These are phyloP conservation scores for Drosophila mettleri DNA, from an alignment of 2,888 invertebrate genomes.

Conservation along the genomic window DNA sequence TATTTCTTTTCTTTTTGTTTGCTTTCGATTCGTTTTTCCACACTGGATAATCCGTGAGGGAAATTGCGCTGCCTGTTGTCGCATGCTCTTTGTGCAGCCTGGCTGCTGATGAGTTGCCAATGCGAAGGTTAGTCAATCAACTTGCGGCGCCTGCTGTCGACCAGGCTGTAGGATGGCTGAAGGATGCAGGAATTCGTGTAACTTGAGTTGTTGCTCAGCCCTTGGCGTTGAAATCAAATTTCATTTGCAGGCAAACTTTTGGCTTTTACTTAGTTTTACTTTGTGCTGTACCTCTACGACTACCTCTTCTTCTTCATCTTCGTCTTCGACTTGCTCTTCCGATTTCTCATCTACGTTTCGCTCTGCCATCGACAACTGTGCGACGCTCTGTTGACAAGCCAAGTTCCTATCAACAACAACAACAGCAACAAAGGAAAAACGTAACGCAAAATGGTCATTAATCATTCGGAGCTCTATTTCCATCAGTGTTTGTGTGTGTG, in stretches of 20 bases:
- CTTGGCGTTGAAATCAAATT: slow-evolving; percentile 76
- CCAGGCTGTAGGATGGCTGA: slow-evolving; percentile 6
- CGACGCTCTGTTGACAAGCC: slow-evolving; percentile 57
- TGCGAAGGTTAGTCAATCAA: slow-evolving; percentile 77
- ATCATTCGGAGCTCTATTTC: slow-evolving; percentile 71
- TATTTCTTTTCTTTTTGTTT: slow-evolving; percentile 12
- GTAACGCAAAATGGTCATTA: slow-evolving; percentile 76
- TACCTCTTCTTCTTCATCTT: slow-evolving; percentile 2
- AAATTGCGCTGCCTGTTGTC: slow-evolving; percentile 60
- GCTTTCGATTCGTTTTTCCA: slow-evolving; percentile 16
- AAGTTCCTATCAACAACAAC: slow-evolving; percentile 61
- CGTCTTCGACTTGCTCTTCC: slow-evolving; percentile 8
- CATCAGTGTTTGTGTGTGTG: slow-evolving; percentile 24
- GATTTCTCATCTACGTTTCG: slow-evolving; percentile 5
- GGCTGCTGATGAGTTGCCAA: slow-evolving; percentile 59
- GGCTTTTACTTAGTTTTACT: slow-evolving; percentile 78
- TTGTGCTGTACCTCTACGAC: slow-evolving; percentile 23
- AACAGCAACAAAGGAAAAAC: slow-evolving; percentile 27
- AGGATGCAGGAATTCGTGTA: slow-evolving; percentile 17
- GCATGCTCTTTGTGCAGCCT: slow-evolving; percentile 58
- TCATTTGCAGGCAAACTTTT: slow-evolving; percentile 73
- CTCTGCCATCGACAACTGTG: slow-evolving; percentile 68
- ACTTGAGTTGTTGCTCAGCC: slow-evolving; percentile 50
- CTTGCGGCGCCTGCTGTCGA: slow-evolving; percentile 30
- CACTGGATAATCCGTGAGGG: slow-evolving; percentile 49